phyloP scores from a whole-genome alignment of 2,113 vertebrate genomes.

The Eudorcas thomsonii region DNA sequence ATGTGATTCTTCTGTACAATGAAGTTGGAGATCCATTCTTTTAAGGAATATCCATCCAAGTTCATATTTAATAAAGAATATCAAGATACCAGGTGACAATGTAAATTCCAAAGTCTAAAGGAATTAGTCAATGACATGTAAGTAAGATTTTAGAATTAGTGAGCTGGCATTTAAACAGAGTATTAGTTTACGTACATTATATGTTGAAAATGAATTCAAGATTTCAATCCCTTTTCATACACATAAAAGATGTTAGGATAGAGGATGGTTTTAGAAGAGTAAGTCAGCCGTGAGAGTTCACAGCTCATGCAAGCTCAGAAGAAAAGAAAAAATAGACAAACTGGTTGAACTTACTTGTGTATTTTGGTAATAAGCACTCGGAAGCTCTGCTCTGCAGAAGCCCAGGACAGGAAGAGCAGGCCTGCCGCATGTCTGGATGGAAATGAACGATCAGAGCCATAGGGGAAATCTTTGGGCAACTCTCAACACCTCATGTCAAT shows the following conservation, averaged over 20 bases:
- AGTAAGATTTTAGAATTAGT: constrained; percentile 13
- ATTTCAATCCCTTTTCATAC: not conserved
- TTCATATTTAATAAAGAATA: not conserved
- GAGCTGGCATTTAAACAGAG: not conserved
- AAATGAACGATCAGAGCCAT: constrained; percentile 10
- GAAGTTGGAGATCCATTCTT: not conserved
- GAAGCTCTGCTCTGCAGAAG: constrained; percentile 49
- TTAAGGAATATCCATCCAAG: not conserved
- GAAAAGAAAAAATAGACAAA: not conserved
- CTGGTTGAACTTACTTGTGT: constrained; percentile 2
- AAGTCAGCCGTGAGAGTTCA: not conserved
- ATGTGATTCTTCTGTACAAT: not conserved
- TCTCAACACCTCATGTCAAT: not conserved
- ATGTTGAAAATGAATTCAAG: constrained; percentile 32
- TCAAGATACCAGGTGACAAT: not conserved
- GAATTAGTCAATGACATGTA: not conserved
- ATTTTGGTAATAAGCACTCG: not conserved
- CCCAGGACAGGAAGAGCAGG: constrained; percentile 23
- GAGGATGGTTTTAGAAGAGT: not conserved
- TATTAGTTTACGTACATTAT: not conserved
- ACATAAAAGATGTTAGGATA: not conserved
- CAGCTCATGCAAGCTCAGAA: constrained; percentile 31
- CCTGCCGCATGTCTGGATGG: constrained; percentile 21
- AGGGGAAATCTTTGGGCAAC: not conserved
- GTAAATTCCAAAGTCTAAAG: not conserved